A percentile compares a stretch with the other conserved stretches of the same genome.
Evolutionary conservation across 2,797 vertebrate genomes (phyloP).

Genomic region (Ficedula albicollis): DNA sequence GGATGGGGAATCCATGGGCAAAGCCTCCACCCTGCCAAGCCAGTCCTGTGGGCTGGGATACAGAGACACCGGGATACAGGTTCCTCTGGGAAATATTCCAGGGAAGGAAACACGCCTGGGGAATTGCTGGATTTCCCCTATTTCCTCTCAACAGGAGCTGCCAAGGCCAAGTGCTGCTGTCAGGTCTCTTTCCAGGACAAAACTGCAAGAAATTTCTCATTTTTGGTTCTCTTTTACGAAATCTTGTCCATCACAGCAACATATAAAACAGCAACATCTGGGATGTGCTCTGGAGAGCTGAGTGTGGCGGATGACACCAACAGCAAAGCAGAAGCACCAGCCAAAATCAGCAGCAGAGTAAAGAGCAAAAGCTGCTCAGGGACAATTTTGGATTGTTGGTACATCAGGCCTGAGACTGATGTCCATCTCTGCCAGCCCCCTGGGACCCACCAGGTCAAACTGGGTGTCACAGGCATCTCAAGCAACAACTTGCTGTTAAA

Average conservation of each 20-base stretch:
- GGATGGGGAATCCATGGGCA: background rate
- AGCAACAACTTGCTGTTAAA: background rate
- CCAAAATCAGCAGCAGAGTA: background rate
- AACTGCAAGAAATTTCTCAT: background rate
- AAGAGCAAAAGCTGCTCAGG: background rate
- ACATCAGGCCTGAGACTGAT: background rate
- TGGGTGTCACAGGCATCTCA: background rate
- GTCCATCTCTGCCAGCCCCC: background rate
- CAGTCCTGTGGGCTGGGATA: background rate
- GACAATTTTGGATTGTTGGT: background rate
- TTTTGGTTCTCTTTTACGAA: background rate
- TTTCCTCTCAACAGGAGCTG: background rate
- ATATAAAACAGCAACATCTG: background rate
- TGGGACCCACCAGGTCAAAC: background rate
- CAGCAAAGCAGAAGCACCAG: background rate
- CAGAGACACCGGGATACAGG: background rate
- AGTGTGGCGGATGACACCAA: fast-evolving
- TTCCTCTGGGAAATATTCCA: background rate
- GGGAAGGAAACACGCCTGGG: background rate
- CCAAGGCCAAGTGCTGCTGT: background rate
- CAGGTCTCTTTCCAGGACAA: background rate
- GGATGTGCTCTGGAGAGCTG: background rate
- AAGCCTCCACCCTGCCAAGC: background rate
- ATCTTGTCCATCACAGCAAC: background rate
- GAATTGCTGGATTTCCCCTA: background rate